Base-by-base conservation (phyloP, 2,113 vertebrate genomes). In the Epinephelus fuscoguttatus region DNA sequence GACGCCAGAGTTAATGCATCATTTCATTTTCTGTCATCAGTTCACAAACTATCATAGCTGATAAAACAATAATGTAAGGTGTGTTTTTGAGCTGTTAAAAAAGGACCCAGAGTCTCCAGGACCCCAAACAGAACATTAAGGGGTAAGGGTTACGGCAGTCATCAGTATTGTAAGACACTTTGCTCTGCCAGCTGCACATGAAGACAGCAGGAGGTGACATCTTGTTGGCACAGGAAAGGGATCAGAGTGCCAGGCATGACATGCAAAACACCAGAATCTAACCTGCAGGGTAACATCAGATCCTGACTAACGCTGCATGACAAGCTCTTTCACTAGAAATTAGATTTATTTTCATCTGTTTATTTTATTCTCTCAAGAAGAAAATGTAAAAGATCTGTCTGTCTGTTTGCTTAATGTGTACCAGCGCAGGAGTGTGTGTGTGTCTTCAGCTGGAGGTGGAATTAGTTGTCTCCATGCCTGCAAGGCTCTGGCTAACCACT, bases 171-270 rank as follows among this genome's bases (percentile, higher is more conserved):
- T 67, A 11, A 60, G 47, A 70, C 56, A 53, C 62, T 71, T 78
- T 4, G 9, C 64, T 50, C 62, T 61, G 47, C 76, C 45, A 80
- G 68, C 49, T 56, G 52, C 60, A 71, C 50, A 78, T 56, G 42
- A 75, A 47, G 40, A 57, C 40, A 53, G 71, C 49, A n/a, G 60
- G 60, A 77, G 72, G 50, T 75, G 85, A 81, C 84, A 87, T 72
- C 64, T 64, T 78, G 62, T 69, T 87, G 78, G 75, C 80, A 86
- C 45, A 67, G 67, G 74, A 61, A 78, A 59, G 66, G 71, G 63
- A 64, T 27, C 68, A 84, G 55, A 45, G 73, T 19, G 56, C 55
- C 71, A 74, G 63, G 33, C 75, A 45, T 62, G 61, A 53, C 66
- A 78, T 11, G 1, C 73, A 59, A 70, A 75, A 45, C 56, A 77